Base-by-base conservation (phyloP, 1,140 invertebrate genomes). In the Leptinotarsa defecta region DNA sequence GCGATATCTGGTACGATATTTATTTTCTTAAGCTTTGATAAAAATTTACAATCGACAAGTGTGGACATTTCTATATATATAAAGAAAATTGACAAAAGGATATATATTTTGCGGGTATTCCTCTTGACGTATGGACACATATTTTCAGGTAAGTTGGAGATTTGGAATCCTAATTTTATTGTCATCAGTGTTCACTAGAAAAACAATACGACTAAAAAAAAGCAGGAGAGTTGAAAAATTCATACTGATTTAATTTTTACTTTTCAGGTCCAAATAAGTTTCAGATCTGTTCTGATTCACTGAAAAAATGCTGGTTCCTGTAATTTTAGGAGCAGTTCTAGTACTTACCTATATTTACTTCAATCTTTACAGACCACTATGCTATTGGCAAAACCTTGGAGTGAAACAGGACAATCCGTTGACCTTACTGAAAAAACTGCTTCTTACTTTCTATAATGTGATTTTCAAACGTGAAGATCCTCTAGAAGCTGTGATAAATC, bases 321-420 rank as follows among this genome's bases (percentile, higher is more conserved):
- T 43, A 43, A 43, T 43, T 43, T 43, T 43, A 43, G 34, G 34
- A 3, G 11, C 34, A 43, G 34, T 43, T 43, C 34, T 43, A 43
- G 34, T 43, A 43, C 8, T 43, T 8, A 43, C 11, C n/a, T 65
- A 65, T 15, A 65, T 65, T 5, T 65, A 27, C 64, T 15, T 22
- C 13, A 24, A 65, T 20, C 11, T 65, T 3, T 65, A 24, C 64
- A n/a, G 83, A 76, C 6, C 81, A 79, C 65, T 79, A 81, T 48
- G 48, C 4, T 86, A 88, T 74, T 90, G 88, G 88, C 71, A 82
- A 43, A 79, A 84, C 3, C 81, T 80, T 74, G 84, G 86, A 5
- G 84, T 90, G 0, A 84, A 85, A 67, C 83, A 84, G 43, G 73
- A 84, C 2, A 81, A 80, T 13, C 86, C 87, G 1, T 20, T 81